phyloP scores from a whole-genome alignment of 2,113 vertebrate genomes.

The Morphnarchus princeps region DNA sequence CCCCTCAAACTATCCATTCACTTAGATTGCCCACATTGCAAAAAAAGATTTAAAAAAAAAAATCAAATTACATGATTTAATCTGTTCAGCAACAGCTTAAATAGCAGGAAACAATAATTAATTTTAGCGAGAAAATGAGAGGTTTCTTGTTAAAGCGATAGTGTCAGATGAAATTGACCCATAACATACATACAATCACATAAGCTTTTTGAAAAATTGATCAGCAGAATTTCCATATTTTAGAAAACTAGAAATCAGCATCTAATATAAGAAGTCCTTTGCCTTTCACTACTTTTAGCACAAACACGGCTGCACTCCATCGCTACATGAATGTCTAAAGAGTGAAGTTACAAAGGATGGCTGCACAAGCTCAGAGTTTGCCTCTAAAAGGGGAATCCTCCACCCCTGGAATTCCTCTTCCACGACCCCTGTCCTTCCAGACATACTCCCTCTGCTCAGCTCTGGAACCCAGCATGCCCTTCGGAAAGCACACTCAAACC shows the following conservation, averaged over 20 bases:
- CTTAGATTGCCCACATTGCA: neutral
- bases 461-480: neutral
- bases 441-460: neutral
- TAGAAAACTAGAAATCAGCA: neutral
- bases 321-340: accelerated
- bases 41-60: neutral
- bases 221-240: neutral
- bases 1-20: neutral
- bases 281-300: neutral
- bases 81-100: neutral
- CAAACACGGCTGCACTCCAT: neutral
- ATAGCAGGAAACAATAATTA: neutral
- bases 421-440: neutral
- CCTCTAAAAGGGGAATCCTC: neutral
- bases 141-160: neutral
- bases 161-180: neutral
- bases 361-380: neutral
- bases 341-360: neutral
- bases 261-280: neutral
- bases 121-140: neutral
- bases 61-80: neutral
- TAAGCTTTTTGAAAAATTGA: neutral
- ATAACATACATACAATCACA: neutral
- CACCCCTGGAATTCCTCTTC: neutral
- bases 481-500: neutral